A percentile compares a stretch with the other conserved stretches of the same genome.
Conservation (phyloP, 2,888 invertebrate genomes). For the Dicycla oo region DNA sequence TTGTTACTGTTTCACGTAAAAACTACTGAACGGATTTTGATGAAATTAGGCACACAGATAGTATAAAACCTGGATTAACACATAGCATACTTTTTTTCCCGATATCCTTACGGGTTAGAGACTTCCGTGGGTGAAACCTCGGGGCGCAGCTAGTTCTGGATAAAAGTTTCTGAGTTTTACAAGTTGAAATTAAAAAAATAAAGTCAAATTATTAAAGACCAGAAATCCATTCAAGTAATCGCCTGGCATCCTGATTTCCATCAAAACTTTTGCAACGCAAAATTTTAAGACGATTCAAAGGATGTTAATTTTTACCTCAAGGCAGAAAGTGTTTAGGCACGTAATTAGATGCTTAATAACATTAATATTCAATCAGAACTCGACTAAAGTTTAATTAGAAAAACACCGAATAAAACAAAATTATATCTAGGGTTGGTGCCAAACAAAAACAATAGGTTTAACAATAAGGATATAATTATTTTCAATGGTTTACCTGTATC, state of each 20-base stretch:
- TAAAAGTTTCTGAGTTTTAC: too few species aligned
- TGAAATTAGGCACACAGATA: too few species aligned
- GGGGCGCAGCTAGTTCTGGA: too few species aligned
- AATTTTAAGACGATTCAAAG: background rate
- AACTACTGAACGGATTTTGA: too few species aligned
- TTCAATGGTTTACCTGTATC: too few species aligned
- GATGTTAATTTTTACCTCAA: conserved; percentile 21
- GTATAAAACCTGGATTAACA: too few species aligned
- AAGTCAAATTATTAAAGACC: background rate
- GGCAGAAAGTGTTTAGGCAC: conserved; percentile 15
- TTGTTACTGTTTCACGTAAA: too few species aligned
- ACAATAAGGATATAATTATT: too few species aligned
- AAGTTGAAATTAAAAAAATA: too few species aligned
- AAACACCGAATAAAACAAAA: conserved; percentile 37
- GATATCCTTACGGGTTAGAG: too few species aligned
- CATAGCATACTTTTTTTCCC: too few species aligned
- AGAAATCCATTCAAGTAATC: background rate
- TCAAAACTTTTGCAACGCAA: background rate
- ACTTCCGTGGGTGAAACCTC: too few species aligned
- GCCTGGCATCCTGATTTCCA: background rate
- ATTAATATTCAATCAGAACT: conserved; percentile 52
- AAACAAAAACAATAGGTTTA: background rate
- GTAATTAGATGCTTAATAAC: conserved; percentile 41
- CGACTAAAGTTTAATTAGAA: conserved; percentile 45
- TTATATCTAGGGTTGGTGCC: conserved; percentile 33